Base-by-base conservation (phyloP, 2,888 invertebrate genomes). In the Amblyjoppa proteus region DNA sequence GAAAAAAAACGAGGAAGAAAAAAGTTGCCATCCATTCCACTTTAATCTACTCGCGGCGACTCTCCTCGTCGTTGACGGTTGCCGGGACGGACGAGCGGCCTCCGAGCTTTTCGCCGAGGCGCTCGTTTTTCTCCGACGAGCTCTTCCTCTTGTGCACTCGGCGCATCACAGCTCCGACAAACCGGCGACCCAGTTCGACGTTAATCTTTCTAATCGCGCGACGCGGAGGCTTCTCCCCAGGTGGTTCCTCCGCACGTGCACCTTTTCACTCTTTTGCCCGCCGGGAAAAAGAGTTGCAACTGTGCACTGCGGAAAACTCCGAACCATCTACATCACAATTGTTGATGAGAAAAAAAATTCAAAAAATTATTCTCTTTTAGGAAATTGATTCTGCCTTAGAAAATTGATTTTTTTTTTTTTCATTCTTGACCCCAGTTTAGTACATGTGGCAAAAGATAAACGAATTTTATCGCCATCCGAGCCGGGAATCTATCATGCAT, bases 161-260 rank as follows among this genome's bases (percentile, higher is more conserved):
- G 45, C 68, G 75, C 83, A 51, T 83, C 28, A 16, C 76, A 31
- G 53, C 68, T 25, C 11, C 78, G 74, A 79, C 79, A 58, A 64
- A 66, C 58, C 58, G 61, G 79, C 75, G 74, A 83, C 79, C 83
- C 56, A 79, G 83, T 83, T 83, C 79, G 75, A 71, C 79, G 79
- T 83, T 83, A 75, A 83, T 83, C 79, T 83, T 83, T 79, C 74
- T 83, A 83, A 83, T 83, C 79, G 79, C 78, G 78, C 34, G 34
- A 31, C 53, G 58, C 28, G 69, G 81, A 49, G 58, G 38, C 68
- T 45, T 64, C 79, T 11, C 77, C 77, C 34, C 74, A 75, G 83
- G 75, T 79, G 78, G 51, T 56, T 53, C 38, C 69, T 53, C 20
- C 20, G 0, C 20, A 70, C 25, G 20, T 53, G 38, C 34, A 64